Base-by-base conservation (phyloP, 2,113 vertebrate species). In the Madoqua kirkii region DNA sequence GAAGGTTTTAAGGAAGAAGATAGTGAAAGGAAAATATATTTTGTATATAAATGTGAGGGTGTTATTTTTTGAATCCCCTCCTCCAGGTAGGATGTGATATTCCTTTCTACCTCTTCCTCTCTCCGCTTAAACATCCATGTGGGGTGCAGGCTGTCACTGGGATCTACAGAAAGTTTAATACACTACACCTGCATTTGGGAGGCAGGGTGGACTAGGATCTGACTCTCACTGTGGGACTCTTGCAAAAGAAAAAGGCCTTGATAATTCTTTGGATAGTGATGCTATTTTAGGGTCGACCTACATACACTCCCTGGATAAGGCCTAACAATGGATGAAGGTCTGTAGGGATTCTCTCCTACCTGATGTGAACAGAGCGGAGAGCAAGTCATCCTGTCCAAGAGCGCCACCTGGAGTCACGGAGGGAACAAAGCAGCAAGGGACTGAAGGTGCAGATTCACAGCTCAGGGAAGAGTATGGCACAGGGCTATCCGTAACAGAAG, bases 351-450 rank as follows among this genome's bases (percentile, higher is more conserved):
- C 48, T 79, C 33, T 21, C 15, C 6, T 33, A 23, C 16, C 12
- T 52, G 19, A 36, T 1, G 48, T 79, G 9, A 31, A 23, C 19
- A 16, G 10, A 6, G 40, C 4, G 1, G 13, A 48, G 6, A 64
- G 5, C 2, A 64, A 62, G 23, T 6, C 29, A 9, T 52, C 45
- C 17, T 97, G 89, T 95, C 33, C 83, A 98, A 92, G 13, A 81
- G 81, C 27, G 36, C 96, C 95, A 96, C 88, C 94, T 97, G 81
- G 74, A 92, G 96, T 94, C 54, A 55, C 0, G 87, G 96, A 91
- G 67, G 93, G 52, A 36, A 74, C 1, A 43, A 29, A 64, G 48
- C 79, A 79, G n/a, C 29, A 43, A 88, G 40, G 64, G 85, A 16
- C 1, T 1, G 14, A 40, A 71, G n/a, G 14, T 25, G 3, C 6